Conservation (phyloP, 2,113 vertebrate species). For the Macheiramphus alcinus region DNA sequence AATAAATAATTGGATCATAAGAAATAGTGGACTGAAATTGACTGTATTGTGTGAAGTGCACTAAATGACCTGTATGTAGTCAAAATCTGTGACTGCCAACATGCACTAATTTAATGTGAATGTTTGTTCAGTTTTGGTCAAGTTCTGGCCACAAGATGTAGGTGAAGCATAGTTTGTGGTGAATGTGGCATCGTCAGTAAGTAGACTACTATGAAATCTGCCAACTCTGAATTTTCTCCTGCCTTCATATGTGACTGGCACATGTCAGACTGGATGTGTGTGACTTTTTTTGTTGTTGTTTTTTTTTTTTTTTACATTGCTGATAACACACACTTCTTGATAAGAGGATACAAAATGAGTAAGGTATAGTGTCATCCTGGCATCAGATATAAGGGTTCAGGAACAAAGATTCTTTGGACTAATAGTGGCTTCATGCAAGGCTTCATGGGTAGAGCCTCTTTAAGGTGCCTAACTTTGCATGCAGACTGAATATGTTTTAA, state of each 20-base stretch:
- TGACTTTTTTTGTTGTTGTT: background rate
- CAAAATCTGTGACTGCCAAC: background rate
- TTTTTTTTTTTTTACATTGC: background rate
- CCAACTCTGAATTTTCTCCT: background rate
- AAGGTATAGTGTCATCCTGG: background rate
- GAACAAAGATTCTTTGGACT: background rate
- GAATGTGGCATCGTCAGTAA: background rate
- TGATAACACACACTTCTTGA: background rate
- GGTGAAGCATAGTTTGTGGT: background rate
- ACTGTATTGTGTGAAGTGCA: background rate
- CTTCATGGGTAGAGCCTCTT: background rate
- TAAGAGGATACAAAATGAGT: background rate
- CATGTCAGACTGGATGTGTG: accelerated
- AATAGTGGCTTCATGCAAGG: background rate
- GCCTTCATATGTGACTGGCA: accelerated
- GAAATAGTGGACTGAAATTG: background rate
- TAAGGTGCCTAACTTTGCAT: background rate
- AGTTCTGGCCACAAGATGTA: background rate
- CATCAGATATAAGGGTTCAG: background rate
- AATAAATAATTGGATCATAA: background rate
- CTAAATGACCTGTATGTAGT: background rate
- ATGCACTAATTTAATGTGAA: background rate
- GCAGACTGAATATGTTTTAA: accelerated
- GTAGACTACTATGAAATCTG: background rate
- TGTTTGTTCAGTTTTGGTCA: background rate